phyloP scores from a whole-genome alignment of 1,140 invertebrate genomes.

The Campoletis sonorensis region DNA sequence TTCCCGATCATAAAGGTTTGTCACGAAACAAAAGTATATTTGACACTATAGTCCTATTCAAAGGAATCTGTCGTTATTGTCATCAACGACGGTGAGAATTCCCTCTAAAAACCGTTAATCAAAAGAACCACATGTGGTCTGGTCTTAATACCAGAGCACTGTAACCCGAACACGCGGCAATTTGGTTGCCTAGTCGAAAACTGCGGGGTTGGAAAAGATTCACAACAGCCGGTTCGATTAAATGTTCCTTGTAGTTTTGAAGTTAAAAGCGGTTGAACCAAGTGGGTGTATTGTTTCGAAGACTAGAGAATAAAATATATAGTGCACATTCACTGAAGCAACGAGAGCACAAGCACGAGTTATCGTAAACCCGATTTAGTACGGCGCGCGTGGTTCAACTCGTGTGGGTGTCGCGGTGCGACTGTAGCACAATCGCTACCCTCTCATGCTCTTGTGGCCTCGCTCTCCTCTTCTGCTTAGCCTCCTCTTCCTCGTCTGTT shows the following conservation, averaged over 20 bases:
- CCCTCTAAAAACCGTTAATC: not conserved
- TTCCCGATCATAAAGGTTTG: not conserved
- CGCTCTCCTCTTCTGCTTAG: conserved; percentile 52
- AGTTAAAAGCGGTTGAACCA: not conserved
- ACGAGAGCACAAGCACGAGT: conserved; percentile 34
- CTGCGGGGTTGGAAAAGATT: too few relatives aligned
- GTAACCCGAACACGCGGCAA: not conserved
- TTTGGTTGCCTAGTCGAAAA: not conserved
- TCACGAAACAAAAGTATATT: not conserved
- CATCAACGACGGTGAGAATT: not conserved
- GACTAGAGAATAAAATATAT: not conserved
- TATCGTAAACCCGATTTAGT: conserved; percentile 6
- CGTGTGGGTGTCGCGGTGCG: conserved; percentile 74
- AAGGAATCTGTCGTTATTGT: not conserved
- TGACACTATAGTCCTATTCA: not conserved
- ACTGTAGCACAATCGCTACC: conserved; percentile 74
- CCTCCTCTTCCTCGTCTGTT: conserved; percentile 53
- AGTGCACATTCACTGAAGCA: conserved; percentile 13
- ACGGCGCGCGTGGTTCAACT: conserved; percentile 68
- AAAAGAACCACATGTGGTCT: not conserved
- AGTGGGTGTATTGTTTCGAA: not conserved
- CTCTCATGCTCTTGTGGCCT: conserved; percentile 68
- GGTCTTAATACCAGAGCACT: not conserved
- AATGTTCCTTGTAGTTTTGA: not conserved
- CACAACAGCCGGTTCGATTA: not conserved